Evolutionary conservation across 2,888 invertebrate genomes (phyloP).

Genomic region (Drosophila siamana): DNA sequence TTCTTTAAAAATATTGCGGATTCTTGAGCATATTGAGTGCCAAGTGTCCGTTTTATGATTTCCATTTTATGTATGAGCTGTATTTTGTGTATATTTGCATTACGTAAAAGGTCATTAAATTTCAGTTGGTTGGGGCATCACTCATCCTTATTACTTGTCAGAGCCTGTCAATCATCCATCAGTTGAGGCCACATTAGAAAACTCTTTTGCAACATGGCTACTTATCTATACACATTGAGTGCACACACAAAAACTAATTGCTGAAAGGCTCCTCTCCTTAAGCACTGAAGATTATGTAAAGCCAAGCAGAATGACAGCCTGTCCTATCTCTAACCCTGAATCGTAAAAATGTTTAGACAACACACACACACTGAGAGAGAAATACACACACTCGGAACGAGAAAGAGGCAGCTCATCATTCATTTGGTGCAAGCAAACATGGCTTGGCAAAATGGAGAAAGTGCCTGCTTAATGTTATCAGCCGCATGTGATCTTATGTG

Average conservation of each 20-base stretch:
- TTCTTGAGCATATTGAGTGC: too few species aligned
- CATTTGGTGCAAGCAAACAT: not conserved
- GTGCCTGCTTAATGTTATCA: constrained; percentile 72
- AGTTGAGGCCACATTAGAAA: constrained; percentile 32
- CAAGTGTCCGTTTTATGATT: too few species aligned
- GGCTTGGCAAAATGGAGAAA: constrained; percentile 55
- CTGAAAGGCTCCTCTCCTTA: constrained; percentile 67
- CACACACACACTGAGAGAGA: constrained; percentile 7
- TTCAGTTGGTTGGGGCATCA: constrained; percentile 30
- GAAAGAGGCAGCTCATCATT: constrained; percentile 2
- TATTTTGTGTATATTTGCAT: constrained; percentile 42
- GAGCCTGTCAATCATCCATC: constrained; percentile 65
- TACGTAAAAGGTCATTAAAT: constrained; percentile 50
- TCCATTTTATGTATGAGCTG: constrained; percentile 5
- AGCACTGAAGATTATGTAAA: constrained; percentile 74
- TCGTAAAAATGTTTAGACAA: constrained; percentile 77
- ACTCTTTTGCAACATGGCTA: constrained; percentile 57
- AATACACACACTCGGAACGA: constrained; percentile 1
- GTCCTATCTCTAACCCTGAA: constrained; percentile 74
- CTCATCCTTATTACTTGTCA: constrained; percentile 48
- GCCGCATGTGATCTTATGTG: constrained; percentile 65
- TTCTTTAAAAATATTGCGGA: too few species aligned
- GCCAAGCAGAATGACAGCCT: constrained; percentile 59
- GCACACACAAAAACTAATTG: constrained; percentile 74
- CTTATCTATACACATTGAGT: constrained; percentile 70